Base-by-base conservation (phyloP, 2,888 invertebrate genomes). In the Eustalomyia histrio region DNA sequence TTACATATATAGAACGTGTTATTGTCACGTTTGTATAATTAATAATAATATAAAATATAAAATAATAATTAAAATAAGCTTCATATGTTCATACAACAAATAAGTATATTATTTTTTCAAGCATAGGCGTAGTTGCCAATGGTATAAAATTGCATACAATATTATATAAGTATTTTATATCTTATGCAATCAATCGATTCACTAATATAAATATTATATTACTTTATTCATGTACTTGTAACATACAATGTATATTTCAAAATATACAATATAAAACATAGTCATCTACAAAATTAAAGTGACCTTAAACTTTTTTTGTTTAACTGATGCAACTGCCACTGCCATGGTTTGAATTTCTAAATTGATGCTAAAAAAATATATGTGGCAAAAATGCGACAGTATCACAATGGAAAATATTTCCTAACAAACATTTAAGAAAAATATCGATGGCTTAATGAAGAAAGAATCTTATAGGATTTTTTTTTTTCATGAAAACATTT, bases 1-100 rank as follows among this genome's bases (percentile, higher is more conserved):
- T 57, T 61, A 16, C 60, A n/a, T 61, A 16, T 64, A n/a, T 61
- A 39, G 74, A 76, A 81, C 74, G 76, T 78, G 76, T 76, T 76
- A 74, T 76, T 71, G 76, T 74, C 80, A 78, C 74, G 76, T 73
- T 76, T 74, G 74, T 29, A 17, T 69, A 76, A 76, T 81, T 74
- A 76, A 81, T 76, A 61, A 69, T 17, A 76, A 64, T 39, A 69
- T 24, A 39, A 29, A 55, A 67, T 43, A 53, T 17, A 57, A 58
- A 58, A 52, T 16, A 60, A 52, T 24, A 24, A 57, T 61, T 67
- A 43, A 71, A 52, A 71, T 69, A 33, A 16, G 17, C 10, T n/a
- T 16, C 29, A 57, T 55, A n/a, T 33, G 35, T 29, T 6, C 6
- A 63, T 8, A 61, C 3, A 57, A 14, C 2, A 24, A 47, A 47